Percentiles rank a stretch among this genome's conserved stretches.
These are phyloP conservation scores for Ataeniobius toweri DNA, from an alignment of 2,797 vertebrate genomes.

Conservation along the genomic window DNA sequence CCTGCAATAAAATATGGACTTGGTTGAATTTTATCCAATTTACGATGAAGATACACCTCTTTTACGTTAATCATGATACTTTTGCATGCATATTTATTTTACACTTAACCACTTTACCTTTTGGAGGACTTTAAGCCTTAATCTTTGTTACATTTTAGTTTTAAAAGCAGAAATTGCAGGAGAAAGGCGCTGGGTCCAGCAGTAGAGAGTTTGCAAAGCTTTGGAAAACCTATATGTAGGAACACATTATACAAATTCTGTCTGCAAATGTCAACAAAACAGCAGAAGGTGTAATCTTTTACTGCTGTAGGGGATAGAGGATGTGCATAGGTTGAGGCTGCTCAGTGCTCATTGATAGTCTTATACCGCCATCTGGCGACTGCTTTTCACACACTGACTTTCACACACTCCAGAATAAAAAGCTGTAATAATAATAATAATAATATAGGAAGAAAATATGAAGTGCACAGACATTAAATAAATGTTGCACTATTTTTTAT, in stretches of 20 bases:
- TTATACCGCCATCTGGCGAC: slow-evolving; percentile 71
- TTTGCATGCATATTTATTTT: background rate
- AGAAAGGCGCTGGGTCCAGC: background rate
- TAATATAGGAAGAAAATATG: background rate
- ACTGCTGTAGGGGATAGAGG: slow-evolving; percentile 4
- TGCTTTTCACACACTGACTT: slow-evolving; percentile 3
- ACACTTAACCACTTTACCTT: background rate
- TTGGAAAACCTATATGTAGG: background rate
- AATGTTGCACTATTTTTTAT: background rate
- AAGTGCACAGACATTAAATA: background rate
- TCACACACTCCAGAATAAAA: background rate
- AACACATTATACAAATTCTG: background rate
- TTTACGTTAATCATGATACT: background rate
- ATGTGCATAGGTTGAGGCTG: background rate
- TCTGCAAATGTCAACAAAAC: background rate
- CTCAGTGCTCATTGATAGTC: slow-evolving; percentile 41
- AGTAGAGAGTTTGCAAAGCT: background rate
- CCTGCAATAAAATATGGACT: slow-evolving; percentile 73
- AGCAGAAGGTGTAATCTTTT: background rate
- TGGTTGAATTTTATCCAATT: slow-evolving; percentile 53
- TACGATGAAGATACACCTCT: slow-evolving; percentile 11
- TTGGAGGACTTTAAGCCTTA: background rate
- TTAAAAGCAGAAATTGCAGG: background rate
- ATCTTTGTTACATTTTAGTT: background rate
- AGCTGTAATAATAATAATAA: background rate